Evolutionary conservation across 1,140 invertebrate genomes (phyloP).

Genomic region (Mizuhopecten yessoensis): DNA sequence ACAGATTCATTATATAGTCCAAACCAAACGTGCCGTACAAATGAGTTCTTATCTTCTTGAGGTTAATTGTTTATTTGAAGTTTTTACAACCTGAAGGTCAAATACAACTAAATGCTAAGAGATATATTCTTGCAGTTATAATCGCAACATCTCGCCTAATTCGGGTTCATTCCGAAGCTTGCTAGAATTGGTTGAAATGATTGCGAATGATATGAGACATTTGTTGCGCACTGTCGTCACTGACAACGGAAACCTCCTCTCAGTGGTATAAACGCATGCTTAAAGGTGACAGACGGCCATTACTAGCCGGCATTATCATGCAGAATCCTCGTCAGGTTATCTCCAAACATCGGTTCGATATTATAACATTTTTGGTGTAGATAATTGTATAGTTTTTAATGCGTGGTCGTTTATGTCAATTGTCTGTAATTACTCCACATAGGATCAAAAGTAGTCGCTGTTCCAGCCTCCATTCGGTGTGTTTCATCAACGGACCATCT

Average conservation of each 20-base stretch:
- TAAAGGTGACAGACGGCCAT: background rate
- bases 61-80: too few species aligned
- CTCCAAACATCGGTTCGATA: background rate
- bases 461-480: background rate
- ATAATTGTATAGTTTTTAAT: background rate
- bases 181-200: background rate
- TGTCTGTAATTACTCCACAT: background rate
- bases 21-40: too few species aligned
- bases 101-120: too few species aligned
- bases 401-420: background rate
- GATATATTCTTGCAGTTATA: too few species aligned
- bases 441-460: background rate
- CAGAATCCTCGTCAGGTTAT: background rate
- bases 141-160: too few species aligned
- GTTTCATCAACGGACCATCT: background rate
- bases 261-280: background rate
- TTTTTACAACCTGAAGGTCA: too few species aligned
- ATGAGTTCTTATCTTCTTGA: too few species aligned
- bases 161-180: background rate
- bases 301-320: background rate
- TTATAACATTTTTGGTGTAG: constrained; percentile 5
- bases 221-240: background rate
- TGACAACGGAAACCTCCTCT: background rate
- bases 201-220: background rate
- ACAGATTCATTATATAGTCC: too few species aligned